Evolutionary conservation across 2,113 vertebrate genomes (phyloP).

Genomic region (Mixornis gularis): DNA sequence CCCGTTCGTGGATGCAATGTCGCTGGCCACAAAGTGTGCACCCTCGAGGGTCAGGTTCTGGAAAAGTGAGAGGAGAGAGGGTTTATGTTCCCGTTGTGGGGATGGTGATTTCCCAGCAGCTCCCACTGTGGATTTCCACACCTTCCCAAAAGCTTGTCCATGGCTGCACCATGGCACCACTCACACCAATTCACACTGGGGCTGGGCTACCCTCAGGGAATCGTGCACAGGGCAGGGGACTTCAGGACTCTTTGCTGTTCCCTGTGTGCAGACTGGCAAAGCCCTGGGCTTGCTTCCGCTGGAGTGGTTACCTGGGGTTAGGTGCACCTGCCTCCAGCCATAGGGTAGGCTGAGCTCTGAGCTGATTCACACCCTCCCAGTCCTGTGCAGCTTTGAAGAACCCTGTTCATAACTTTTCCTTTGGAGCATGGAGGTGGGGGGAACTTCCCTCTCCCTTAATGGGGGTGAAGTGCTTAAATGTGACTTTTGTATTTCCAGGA

Average conservation of each 20-base stretch:
- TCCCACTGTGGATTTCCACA: neutral
- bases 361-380: accelerated
- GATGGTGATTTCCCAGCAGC: accelerated
- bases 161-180: accelerated
- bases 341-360: neutral
- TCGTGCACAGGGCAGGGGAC: accelerated
- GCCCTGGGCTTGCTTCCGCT: neutral
- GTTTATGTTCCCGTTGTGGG: accelerated
- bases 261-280: accelerated
- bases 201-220: neutral
- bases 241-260: neutral
- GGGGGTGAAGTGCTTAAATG: neutral
- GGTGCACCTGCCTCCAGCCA: accelerated
- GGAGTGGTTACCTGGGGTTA: neutral
- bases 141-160: neutral
- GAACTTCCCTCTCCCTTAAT: neutral
- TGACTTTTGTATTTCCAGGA: neutral
- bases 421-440: accelerated
- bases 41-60: slow-evolving; percentile 78
- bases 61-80: neutral
- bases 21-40: slow-evolving; percentile 68
- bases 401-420: neutral
- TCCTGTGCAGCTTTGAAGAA: neutral
- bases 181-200: accelerated
- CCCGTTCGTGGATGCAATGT: slow-evolving; percentile 84